Evolutionary conservation across 2,888 invertebrate genomes (phyloP).

Genomic region (Drosophila seclusa): DNA sequence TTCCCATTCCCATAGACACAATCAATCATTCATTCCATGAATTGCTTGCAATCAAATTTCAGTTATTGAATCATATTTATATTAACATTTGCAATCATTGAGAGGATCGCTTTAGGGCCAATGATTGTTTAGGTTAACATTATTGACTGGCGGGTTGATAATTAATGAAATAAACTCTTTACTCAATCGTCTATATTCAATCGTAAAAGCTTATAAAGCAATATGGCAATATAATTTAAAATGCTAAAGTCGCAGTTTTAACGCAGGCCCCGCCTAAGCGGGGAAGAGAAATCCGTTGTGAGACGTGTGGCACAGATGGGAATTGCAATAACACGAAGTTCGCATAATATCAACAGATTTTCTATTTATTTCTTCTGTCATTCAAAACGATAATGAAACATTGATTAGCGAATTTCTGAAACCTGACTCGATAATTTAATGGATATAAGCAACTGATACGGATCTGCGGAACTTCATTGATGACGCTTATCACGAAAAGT

Average conservation of each 20-base stretch:
- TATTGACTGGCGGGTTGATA: background rate
- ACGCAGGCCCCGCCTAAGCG: background rate
- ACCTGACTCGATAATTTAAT: constrained; percentile 34
- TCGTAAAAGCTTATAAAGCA: background rate
- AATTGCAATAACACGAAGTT: constrained; percentile 39
- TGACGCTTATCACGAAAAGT: constrained; percentile 49
- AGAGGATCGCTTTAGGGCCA: background rate
- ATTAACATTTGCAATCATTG: background rate
- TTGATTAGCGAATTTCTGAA: constrained; percentile 36
- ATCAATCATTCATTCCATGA: no score
- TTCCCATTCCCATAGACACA: no score
- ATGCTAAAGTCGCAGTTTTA: constrained; percentile 8
- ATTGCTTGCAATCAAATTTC: background rate
- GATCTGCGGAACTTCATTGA: constrained; percentile 12
- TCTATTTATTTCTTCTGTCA: constrained; percentile 1
- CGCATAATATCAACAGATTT: background rate
- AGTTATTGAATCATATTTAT: background rate
- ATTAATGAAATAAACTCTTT: background rate
- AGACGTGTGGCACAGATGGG: constrained; percentile 9
- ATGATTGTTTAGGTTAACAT: background rate
- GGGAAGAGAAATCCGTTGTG: background rate
- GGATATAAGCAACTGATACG: constrained; percentile 14
- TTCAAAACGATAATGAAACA: constrained; percentile 37
- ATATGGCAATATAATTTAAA: background rate
- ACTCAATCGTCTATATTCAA: background rate